These are phyloP conservation scores for Conops quadrifasciatus DNA, from an alignment of 2,888 invertebrate genomes.

Conservation along the genomic window DNA sequence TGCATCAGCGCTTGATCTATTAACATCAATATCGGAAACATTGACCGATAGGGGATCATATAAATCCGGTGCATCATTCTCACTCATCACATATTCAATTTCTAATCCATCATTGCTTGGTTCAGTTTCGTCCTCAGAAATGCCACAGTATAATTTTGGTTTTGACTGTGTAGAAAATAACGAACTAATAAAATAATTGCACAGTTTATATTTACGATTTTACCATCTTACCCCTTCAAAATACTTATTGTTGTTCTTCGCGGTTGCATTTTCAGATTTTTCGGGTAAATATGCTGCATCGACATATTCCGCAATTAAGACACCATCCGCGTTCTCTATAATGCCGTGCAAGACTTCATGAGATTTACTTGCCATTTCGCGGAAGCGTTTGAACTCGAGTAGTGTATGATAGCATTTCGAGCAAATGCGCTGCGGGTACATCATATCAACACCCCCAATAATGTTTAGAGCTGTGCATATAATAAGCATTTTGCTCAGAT, in stretches of 20 bases:
- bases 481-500: slow-evolving; percentile 11
- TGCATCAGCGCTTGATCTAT: background rate
- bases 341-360: background rate
- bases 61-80: background rate
- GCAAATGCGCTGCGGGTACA: slow-evolving; percentile 19
- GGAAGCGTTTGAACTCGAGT: background rate
- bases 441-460: background rate
- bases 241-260: background rate
- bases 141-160: background rate
- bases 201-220: background rate
- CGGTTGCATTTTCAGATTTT: background rate
- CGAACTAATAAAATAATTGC: background rate
- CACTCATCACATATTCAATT: slow-evolving; percentile 7
- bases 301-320: background rate
- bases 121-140: background rate
- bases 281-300: background rate
- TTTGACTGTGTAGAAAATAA: background rate
- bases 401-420: slow-evolving; percentile 15
- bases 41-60: background rate
- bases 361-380: slow-evolving; percentile 16
- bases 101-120: background rate
- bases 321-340: slow-evolving; percentile 1
- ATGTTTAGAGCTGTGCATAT: slow-evolving; percentile 5
- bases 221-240: slow-evolving; percentile 5
- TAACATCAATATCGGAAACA: background rate